Evolutionary conservation across 2,888 invertebrate species (phyloP), one percentile per base, ranked within the genome.

Genomic region (Amblyjoppa proteus): DNA sequence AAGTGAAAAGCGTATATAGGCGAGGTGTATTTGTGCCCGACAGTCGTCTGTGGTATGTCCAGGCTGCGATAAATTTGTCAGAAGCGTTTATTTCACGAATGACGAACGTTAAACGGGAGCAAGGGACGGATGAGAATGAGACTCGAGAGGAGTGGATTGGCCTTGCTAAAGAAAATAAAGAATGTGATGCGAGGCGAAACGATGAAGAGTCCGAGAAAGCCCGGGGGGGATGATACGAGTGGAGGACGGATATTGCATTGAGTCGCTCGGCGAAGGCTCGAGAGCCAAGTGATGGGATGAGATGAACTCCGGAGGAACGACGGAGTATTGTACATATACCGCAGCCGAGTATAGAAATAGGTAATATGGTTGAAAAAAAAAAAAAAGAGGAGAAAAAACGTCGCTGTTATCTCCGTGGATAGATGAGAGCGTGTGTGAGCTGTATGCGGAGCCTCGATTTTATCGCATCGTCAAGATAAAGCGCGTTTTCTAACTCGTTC

Each of bases 201-300:
- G 70, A 79, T 68, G 49, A 38, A 31, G 71, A 80, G 76, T 83
- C 74, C 71, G 64, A 84, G 66, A 71, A 76, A 81, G 56, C 68
- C 70, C 76, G 49, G 56, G 45, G 45, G 56, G 69, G 77, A 82
- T 73, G 41, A 75, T 83, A 78, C 64, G 51, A 71, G 69, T n/a
- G 78, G 53, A 73, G 81, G 66, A 76, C 78, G 80, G 84, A 84
- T 80, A 84, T 84, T 84, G 80, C 84, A 58, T 71, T 25, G 58
- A 84, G 76, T 84, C 66, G 38, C 41, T 69, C 70, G 20, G 69
- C 25, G 25, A 25, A 58, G 28, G 69, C 49, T 11, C 51, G 69
- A 66, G 70, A 75, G 56, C 66, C 71, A 71, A 71, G 76, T 73
- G 78, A 76, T 81, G 31, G 76, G 69, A 83, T 74, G 69, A 73